These are phyloP conservation scores for Zaprionus davidi DNA, from an alignment of 1,140 invertebrate species.

Conservation along the genomic window DNA sequence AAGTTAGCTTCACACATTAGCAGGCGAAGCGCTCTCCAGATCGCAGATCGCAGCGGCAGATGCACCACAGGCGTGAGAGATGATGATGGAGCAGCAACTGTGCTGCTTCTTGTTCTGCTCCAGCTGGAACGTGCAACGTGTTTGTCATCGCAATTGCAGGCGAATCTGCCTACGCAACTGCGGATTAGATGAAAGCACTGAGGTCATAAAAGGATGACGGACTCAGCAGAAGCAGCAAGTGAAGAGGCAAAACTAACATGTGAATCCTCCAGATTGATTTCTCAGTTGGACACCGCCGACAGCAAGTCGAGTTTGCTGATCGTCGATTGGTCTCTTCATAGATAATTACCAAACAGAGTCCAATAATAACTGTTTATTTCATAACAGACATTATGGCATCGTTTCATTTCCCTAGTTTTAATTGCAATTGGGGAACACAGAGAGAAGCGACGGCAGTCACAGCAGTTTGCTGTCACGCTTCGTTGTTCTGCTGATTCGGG, in stretches of 20 bases:
- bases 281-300: not conserved
- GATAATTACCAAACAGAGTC: slow-evolving; percentile 1
- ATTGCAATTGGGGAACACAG: slow-evolving; percentile 19
- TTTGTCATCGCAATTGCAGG: slow-evolving; percentile 57
- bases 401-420: not conserved
- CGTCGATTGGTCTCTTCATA: too few species aligned
- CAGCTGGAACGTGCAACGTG: slow-evolving; percentile 55
- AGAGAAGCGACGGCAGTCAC: slow-evolving; percentile 3
- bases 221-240: slow-evolving; percentile 24
- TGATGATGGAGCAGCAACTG: slow-evolving; percentile 20
- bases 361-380: slow-evolving; percentile 8
- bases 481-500: slow-evolving; percentile 32
- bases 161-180: slow-evolving; percentile 51
- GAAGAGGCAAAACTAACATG: slow-evolving; percentile 6
- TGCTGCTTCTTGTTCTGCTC: slow-evolving; percentile 11
- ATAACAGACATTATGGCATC: slow-evolving; percentile 16
- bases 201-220: slow-evolving; percentile 35
- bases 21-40: slow-evolving; percentile 42
- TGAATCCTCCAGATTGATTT: slow-evolving; percentile 23
- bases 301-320: not conserved
- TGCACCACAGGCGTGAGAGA: slow-evolving; percentile 60
- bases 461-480: slow-evolving; percentile 40
- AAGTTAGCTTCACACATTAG: slow-evolving; percentile 61
- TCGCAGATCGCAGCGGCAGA: slow-evolving; percentile 59
- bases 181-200: slow-evolving; percentile 45